Evolutionary conservation across 2,113 vertebrate species (phyloP).

Genomic region (Sander vitreus): DNA sequence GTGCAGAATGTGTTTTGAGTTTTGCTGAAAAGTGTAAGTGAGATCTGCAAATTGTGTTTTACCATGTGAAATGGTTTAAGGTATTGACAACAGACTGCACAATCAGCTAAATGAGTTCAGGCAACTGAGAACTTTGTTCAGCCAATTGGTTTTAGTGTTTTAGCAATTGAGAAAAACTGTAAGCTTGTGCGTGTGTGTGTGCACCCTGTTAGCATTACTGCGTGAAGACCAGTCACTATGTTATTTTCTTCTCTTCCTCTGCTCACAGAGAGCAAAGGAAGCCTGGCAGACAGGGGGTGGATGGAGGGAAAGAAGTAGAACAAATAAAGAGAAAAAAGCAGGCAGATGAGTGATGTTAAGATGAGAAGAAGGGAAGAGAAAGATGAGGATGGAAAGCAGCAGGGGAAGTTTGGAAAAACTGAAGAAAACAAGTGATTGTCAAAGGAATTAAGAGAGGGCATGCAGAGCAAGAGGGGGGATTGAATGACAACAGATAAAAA

Average conservation of each 20-base stretch:
- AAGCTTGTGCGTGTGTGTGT: background rate
- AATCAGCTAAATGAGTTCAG: no score
- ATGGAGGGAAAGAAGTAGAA: constrained; percentile 50
- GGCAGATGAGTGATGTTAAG: constrained; percentile 58
- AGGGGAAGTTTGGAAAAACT: constrained; percentile 48
- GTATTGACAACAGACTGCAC: no score
- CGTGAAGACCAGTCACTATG: constrained; percentile 47
- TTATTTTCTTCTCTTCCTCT: constrained; percentile 56
- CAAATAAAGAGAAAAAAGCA: constrained; percentile 44
- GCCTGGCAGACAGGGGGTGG: constrained; percentile 42
- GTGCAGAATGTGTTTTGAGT: no score
- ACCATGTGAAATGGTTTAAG: no score
- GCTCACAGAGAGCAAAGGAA: constrained; percentile 56
- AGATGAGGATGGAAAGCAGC: constrained; percentile 43
- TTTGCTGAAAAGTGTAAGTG: no score
- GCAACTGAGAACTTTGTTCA: no score
- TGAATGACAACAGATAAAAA: constrained; percentile 49
- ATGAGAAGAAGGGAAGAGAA: constrained; percentile 40
- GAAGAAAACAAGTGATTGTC: constrained; percentile 66
- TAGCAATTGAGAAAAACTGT: no score
- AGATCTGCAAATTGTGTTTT: no score
- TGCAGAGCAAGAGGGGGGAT: constrained; percentile 34
- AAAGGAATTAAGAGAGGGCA: constrained; percentile 55
- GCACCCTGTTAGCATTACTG: constrained; percentile 28
- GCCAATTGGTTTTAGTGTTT: no score